Base-by-base conservation (phyloP, 2,113 vertebrate genomes). In the Amazona vittata region DNA sequence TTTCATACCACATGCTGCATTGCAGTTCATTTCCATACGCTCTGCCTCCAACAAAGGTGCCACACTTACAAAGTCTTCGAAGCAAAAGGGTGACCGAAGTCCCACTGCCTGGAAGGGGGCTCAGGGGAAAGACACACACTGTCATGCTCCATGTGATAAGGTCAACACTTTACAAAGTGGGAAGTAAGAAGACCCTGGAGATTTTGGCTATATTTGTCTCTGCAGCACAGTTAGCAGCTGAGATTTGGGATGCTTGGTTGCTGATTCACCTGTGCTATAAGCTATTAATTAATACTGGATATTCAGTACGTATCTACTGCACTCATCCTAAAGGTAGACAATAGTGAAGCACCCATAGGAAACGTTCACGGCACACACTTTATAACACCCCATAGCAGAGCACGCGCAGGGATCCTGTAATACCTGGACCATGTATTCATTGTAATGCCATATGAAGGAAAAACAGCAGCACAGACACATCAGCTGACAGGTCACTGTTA, bases 21-120 rank as follows among this genome's bases (percentile, higher is more conserved):
- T 96, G 93, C 89, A 82, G 86, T 55, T 96, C 81, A 96, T 97
- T 97, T 97, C 93, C 93, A 96, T 96, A 95, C 64, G 41, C 82
- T 92, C 68, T 96, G 69, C 82, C 64, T 95, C 78, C 94, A 90
- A 53, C 2, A 0, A 92, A 94, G 80, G 94, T 94, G 81, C 93
- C 96, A 94, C 55, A 17, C 31, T 86, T 57, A n/a, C 22, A 63
- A 79, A 57, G 5, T 94, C 90, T 97, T 92, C 83, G 46, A 86
- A 69, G 90, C 28, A 90, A 94, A 89, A 91, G 29, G 35, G 82
- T 89, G 93, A 81, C 86, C 67, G 0, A 92, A 94, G 57, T 70
- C 75, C 79, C 78, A 75, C 4, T 94, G 95, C 96, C 97, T 90
- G 37, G 64, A 88, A 98, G 97, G 95, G 86, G 73, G 95, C 96